Base-by-base conservation (phyloP, 2,797 vertebrate species). In the Myoxocephalus aenaeus region DNA sequence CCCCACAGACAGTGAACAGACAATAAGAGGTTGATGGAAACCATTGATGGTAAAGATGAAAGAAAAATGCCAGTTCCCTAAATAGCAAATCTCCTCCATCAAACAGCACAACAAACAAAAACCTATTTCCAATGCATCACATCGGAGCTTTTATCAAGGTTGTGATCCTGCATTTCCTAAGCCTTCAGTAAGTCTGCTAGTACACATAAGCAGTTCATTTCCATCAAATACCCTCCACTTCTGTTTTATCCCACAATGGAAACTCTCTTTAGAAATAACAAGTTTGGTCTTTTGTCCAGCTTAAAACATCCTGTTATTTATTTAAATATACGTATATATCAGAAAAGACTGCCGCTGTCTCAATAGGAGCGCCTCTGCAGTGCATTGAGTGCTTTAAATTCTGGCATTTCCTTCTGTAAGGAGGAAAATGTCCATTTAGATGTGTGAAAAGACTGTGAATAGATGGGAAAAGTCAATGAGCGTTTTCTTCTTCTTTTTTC, bases 21-120 rank as follows among this genome's bases (percentile, higher is more conserved):
- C 44, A 76, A 61, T 56, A 38, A 59, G 32, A 38, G 58, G 8
- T 22, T 70, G 71, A 80, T 70, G 22, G 32, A 44, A 57, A 40
- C 10, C 11, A 66, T 62, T 51, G 46, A 62, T 67, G 79, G 9
- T 56, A 3, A 77, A 40, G 54, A 68, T 63, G 17, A 6, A 42
- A 62, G 12, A 36, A 5, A 48, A 67, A 40, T 48, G 13, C n/a
- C n/a, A 20, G 5, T 5, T 40, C 17, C 11, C 20, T 29, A 44
- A 53, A 62, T 5, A 44, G 2, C 34, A 29, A 34, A 77, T 68
- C 67, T 40, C 76, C 62, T 77, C 65, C 34, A 56, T 67, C 34
- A 65, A 15, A 56, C 11, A 3, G 8, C 14, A 59, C 1, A 20
- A 69, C 29, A 69, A 56, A 59, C 11, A 51, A 29, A 29, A 57